phyloP scores from a whole-genome alignment of 92 coral and sea anemone genomes.

The Muricea muricata region DNA sequence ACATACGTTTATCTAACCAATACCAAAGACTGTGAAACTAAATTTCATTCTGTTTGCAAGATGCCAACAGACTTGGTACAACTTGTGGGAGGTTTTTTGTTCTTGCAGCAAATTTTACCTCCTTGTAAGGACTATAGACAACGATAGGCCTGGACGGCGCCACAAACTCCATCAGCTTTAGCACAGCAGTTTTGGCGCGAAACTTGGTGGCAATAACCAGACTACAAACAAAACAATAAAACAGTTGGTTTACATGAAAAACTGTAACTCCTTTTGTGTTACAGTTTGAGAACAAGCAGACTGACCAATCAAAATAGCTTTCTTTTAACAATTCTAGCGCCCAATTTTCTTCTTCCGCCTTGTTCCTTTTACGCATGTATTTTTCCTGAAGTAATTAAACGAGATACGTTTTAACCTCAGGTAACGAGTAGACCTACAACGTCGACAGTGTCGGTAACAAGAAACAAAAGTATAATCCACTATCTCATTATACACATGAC shows the following conservation, averaged over 20 bases:
- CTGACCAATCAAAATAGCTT: constrained; percentile 77
- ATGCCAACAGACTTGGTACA: too few species aligned
- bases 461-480: too few species aligned
- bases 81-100: too few species aligned
- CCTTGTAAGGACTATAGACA: constrained; percentile 84
- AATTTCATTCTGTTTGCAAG: too few species aligned
- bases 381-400: constrained; percentile 73
- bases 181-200: constrained; percentile 76
- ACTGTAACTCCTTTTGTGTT: neutral
- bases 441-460: too few species aligned
- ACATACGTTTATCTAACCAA: too few species aligned
- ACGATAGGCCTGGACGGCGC: constrained; percentile 98
- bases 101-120: constrained; percentile 55
- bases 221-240: constrained; percentile 45
- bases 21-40: too few species aligned
- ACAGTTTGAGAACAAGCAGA: neutral
- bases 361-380: constrained; percentile 59
- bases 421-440: too few species aligned
- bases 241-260: neutral
- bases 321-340: constrained; percentile 66
- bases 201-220: constrained; percentile 85
- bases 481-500: too few species aligned
- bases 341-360: constrained; percentile 69
- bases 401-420: neutral
- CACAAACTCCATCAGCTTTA: constrained; percentile 74